Evolutionary conservation across 2,797 vertebrate genomes (phyloP), one percentile per base, ranked within the genome.

Genomic region (Pygocentrus nattereri): DNA sequence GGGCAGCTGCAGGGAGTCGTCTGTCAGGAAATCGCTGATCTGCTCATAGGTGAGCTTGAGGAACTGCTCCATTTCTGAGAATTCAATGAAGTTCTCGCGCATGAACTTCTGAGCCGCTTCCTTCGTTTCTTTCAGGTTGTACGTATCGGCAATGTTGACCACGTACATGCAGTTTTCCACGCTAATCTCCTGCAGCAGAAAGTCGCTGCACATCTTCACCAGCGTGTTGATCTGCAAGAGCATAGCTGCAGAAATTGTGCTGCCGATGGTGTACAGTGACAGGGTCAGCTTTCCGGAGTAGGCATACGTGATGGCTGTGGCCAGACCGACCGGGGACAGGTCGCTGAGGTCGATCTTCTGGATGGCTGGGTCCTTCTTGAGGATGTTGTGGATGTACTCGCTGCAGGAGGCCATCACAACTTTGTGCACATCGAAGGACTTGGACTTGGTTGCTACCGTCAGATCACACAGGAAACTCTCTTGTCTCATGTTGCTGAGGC

Each of bases 161-260:
- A 99, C 87, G 0, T 99, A 99, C 97, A 99, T 99, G 85, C 98
- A 99, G 52, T 99, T 99, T 90, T 99, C 98, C 82, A 99, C 97
- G 0, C 92, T 99, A 85, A 98, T 95, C 94, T 99, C 97, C 86
- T 95, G 96, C 89, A 95, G 96, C 82, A 99, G 93, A 93, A 99
- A 99, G 89, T 99, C 97, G 74, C 97, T 98, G 92, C 98, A 99
- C 97, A 99, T 99, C 91, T 98, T 99, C 52, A 98, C 95, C 56
- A 99, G 94, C 27, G 96, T 97, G 64, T 95, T 91, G 72, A 99
- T 98, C 91, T 99, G 96, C 84, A 99, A 93, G 85, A 96, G 93
- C 87, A 94, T 94, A 71, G 98, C 98, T 27, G 97, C 97, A n/a
- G 98, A 97, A 76, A 99, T 96, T 1, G 97, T 98, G 88, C 97